A percentile compares a stretch with the other conserved stretches of the same genome.
These are phyloP conservation scores for Mormoops blainvillei DNA, from an alignment of 2,113 vertebrate genomes.

Conservation along the genomic window DNA sequence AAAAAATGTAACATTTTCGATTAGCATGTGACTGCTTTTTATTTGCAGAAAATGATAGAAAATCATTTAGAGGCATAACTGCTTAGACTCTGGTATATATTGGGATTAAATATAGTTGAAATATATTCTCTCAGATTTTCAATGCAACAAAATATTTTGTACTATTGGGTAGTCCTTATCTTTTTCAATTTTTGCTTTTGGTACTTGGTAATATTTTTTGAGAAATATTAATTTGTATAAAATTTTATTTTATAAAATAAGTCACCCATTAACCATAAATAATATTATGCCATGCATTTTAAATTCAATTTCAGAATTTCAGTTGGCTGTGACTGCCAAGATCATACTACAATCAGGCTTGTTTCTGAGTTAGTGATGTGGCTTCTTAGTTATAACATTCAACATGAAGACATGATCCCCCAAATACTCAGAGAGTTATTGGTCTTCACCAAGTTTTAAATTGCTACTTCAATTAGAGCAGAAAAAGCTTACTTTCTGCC, in stretches of 20 bases:
- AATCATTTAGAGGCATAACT: neutral
- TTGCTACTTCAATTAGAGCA: constrained; percentile 47
- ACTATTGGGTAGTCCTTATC: neutral
- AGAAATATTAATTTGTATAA: constrained; percentile 8
- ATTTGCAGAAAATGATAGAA: neutral
- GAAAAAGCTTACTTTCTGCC: constrained; percentile 48
- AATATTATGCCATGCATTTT: neutral
- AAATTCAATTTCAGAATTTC: constrained; percentile 25
- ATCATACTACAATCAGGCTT: neutral
- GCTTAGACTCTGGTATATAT: neutral
- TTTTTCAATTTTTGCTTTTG: constrained; percentile 14
- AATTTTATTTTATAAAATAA: constrained; percentile 43
- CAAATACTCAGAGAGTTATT: neutral
- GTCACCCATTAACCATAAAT: neutral
- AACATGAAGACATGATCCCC: neutral
- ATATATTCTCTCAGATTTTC: neutral
- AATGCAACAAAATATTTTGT: neutral
- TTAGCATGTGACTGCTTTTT: neutral
- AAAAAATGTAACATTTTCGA: neutral
- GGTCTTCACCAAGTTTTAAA: constrained; percentile 36
- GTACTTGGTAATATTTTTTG: neutral
- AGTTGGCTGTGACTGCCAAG: constrained; percentile 27
- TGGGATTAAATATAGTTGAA: neutral
- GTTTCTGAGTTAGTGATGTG: neutral
- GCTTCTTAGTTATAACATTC: neutral